Evolutionary conservation across 2,113 vertebrate species (phyloP).

Genomic region (Equus przewalskii): DNA sequence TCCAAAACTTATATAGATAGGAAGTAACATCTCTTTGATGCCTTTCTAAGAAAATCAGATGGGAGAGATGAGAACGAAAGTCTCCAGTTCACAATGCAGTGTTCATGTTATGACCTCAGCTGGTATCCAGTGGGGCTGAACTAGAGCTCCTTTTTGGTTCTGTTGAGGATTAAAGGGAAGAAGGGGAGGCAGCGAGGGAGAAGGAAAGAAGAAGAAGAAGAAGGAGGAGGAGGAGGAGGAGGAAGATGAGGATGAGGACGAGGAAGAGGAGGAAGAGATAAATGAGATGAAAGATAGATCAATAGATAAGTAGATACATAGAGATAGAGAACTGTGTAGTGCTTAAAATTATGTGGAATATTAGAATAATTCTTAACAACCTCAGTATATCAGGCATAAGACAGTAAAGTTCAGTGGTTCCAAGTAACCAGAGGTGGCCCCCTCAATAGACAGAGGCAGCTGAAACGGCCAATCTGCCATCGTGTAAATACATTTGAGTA

Average conservation of each 20-base stretch:
- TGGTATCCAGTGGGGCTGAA: neutral
- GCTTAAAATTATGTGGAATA: neutral
- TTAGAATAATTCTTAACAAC: neutral
- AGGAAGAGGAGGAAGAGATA: neutral
- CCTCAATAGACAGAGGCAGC: neutral
- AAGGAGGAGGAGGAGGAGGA: too few species aligned
- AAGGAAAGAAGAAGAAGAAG: neutral
- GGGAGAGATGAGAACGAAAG: neutral
- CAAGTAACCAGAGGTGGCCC: neutral
- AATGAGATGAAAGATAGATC: neutral
- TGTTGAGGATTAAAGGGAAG: neutral
- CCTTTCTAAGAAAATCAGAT: neutral
- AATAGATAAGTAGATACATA: neutral
- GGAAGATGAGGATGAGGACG: neutral
- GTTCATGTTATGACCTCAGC: neutral
- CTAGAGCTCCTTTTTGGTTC: neutral
- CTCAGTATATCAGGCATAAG: neutral
- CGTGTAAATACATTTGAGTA: neutral
- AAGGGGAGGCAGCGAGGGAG: accelerated
- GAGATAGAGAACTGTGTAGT: neutral
- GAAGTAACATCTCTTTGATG: neutral
- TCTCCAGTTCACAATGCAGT: neutral
- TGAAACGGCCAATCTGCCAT: neutral
- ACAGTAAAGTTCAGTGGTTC: neutral
- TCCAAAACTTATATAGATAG: neutral